phyloP scores from a whole-genome alignment of 2,113 vertebrate species.

The Colinus virginianus region DNA sequence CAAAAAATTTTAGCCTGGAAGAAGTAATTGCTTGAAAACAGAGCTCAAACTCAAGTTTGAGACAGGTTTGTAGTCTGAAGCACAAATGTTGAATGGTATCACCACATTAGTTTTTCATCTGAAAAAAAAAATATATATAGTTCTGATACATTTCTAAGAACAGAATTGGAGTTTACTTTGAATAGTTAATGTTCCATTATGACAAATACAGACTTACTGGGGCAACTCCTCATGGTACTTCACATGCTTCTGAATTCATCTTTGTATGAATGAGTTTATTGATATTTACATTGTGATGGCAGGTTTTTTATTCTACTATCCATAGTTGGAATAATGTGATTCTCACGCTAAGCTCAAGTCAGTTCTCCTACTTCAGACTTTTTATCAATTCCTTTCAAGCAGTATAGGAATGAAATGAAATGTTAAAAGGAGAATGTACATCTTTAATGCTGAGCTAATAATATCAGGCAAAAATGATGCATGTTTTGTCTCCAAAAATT shows the following conservation, averaged over 20 bases:
- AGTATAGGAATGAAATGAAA: neutral
- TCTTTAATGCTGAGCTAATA: neutral
- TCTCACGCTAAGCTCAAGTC: neutral
- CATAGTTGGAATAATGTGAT: neutral
- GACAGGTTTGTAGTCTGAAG: neutral
- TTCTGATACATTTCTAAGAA: neutral
- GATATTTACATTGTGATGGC: neutral
- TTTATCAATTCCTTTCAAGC: neutral
- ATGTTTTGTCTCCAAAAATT: neutral
- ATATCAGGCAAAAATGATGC: neutral
- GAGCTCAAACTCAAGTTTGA: neutral
- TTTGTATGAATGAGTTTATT: neutral
- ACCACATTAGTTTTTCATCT: neutral
- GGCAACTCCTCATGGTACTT: neutral
- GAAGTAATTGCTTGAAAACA: neutral
- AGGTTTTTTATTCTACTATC: neutral
- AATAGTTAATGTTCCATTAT: neutral
- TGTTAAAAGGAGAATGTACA: neutral
- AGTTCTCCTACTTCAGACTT: neutral
- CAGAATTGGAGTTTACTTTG: neutral
- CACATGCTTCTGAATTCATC: neutral
- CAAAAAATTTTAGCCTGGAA: neutral
- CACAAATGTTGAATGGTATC: neutral
- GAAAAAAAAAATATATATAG: neutral
- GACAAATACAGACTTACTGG: neutral